Conservation (phyloP, 2,113 vertebrate species). For the Embiotoca jacksoni region DNA sequence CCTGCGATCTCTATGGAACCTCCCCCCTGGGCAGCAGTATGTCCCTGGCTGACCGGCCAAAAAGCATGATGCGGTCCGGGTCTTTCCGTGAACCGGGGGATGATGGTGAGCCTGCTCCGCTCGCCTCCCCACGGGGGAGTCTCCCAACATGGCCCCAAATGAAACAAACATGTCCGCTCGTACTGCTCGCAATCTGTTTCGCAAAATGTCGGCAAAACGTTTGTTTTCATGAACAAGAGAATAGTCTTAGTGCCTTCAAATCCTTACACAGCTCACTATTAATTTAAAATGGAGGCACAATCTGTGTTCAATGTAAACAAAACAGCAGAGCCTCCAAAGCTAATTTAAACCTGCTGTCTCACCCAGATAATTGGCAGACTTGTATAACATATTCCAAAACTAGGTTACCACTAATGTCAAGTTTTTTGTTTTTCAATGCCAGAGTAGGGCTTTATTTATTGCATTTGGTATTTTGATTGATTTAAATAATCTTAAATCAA, state of each 20-base stretch:
- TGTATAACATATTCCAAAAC: neutral
- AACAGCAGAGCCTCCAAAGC: neutral
- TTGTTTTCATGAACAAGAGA: conserved; percentile 3
- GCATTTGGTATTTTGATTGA: no score
- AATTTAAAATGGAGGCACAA: neutral
- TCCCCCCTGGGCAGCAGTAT: conserved; percentile 95
- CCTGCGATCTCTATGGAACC: conserved; percentile 93
- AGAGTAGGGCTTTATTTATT: no score
- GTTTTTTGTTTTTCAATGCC: neutral
- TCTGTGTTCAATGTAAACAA: neutral
- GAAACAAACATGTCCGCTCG: conserved; percentile 36
- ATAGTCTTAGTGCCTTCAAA: neutral
- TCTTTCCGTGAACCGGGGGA: conserved; percentile 96
- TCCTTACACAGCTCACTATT: neutral
- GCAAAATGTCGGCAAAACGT: conserved; percentile 16
- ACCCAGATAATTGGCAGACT: neutral
- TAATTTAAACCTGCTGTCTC: neutral
- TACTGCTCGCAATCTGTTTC: conserved; percentile 7
- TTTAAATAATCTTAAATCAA: no score
- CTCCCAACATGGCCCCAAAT: conserved; percentile 12
- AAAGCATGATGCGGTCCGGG: conserved; percentile 96
- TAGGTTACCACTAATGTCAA: neutral
- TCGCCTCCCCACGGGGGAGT: conserved; percentile 18
- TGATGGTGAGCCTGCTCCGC: conserved; percentile 87
- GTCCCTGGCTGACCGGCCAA: conserved; percentile 95